These are phyloP conservation scores for Oligia strigilis DNA, from an alignment of 2,888 invertebrate species.

Conservation along the genomic window DNA sequence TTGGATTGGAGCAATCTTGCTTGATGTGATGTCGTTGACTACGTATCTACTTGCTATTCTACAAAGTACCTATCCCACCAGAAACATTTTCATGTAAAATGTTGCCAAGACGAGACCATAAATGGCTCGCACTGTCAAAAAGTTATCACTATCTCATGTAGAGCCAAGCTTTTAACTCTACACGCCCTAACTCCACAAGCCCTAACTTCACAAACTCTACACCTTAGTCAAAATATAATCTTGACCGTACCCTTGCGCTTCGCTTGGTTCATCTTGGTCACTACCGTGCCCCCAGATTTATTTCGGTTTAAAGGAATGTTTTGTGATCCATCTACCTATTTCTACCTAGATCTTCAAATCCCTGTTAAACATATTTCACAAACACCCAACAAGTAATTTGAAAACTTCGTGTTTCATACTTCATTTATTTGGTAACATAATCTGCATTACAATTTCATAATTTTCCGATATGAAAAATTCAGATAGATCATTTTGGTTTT, in stretches of 20 bases:
- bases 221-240: too few relatives aligned
- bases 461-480: neutral
- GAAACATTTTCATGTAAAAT: too few relatives aligned
- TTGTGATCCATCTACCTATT: neutral
- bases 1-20: constrained; percentile 47
- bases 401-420: neutral
- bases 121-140: too few relatives aligned
- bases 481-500: neutral
- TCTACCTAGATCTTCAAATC: neutral
- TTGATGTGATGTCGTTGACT: constrained; percentile 9
- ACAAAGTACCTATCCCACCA: neutral
- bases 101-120: too few relatives aligned
- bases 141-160: too few relatives aligned
- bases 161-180: too few relatives aligned
- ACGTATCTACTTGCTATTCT: neutral
- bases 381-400: neutral
- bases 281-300: too few relatives aligned
- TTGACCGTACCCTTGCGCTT: too few relatives aligned
- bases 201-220: too few relatives aligned
- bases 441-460: neutral
- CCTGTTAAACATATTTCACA: neutral
- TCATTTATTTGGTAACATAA: neutral
- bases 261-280: too few relatives aligned
- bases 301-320: neutral
- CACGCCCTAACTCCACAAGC: too few relatives aligned